A percentile compares a stretch with the other conserved stretches of the same genome.
Conservation (phyloP, 2,113 vertebrate genomes). For the Arizona elegans region DNA sequence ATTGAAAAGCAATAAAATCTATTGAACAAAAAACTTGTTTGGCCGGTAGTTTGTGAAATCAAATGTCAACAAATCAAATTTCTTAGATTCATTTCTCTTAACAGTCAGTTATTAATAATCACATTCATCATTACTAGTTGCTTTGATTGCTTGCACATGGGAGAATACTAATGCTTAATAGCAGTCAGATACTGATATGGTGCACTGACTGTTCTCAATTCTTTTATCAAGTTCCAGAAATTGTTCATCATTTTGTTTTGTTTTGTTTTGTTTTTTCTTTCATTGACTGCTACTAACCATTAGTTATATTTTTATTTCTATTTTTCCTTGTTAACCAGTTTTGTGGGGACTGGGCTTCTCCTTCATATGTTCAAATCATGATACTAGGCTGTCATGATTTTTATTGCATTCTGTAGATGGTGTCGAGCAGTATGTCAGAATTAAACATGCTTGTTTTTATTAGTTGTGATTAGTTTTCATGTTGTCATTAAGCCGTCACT, state of each 20-base stretch:
- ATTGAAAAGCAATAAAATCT: constrained; percentile 92
- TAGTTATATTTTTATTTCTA: constrained; percentile 82
- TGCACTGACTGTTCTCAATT: constrained; percentile 74
- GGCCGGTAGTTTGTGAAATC: constrained; percentile 88
- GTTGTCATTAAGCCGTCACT: constrained; percentile 99
- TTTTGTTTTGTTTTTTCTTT: constrained; percentile 68
- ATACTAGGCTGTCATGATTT: constrained; percentile 84
- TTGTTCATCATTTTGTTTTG: constrained; percentile 59
- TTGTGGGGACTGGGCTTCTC: constrained; percentile 78
- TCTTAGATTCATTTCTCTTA: constrained; percentile 89
- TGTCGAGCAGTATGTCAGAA: constrained; percentile 80
- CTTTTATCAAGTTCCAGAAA: constrained; percentile 66
- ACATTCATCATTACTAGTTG: constrained; percentile 87
- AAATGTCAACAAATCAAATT: constrained; percentile 76
- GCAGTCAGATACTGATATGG: constrained; percentile 80
- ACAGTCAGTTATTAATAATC: constrained; percentile 91
- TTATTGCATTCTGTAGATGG: constrained; percentile 86
- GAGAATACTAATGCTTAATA: constrained; percentile 91
- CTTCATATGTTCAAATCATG: constrained; percentile 86
- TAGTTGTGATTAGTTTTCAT: constrained; percentile 95
- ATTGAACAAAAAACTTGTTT: constrained; percentile 87
- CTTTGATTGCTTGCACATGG: constrained; percentile 86
- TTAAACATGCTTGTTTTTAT: constrained; percentile 86
- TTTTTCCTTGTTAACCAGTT: constrained; percentile 79
- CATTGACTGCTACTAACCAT: constrained; percentile 91